Conservation (phyloP, 2,888 invertebrate species). For the Cosmia trapezina region DNA sequence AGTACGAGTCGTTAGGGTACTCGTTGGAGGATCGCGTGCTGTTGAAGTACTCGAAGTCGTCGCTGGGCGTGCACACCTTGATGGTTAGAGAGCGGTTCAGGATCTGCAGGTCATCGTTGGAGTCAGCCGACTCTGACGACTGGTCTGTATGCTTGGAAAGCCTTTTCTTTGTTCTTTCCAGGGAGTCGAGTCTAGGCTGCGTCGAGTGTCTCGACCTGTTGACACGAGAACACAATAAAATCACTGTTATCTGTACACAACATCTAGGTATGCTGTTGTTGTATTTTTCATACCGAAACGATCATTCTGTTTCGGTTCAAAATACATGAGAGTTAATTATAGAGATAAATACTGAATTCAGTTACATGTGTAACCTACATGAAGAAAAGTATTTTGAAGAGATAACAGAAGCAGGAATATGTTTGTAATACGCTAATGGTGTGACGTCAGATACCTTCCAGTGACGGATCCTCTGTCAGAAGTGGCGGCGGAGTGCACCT, state of each 20-base stretch:
- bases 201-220: constrained; percentile 75
- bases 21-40: constrained; percentile 80
- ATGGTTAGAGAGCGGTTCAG: constrained; percentile 88
- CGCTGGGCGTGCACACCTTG: constrained; percentile 89
- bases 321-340: neutral
- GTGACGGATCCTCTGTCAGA: constrained; percentile 73
- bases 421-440: neutral
- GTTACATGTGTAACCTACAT: neutral
- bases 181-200: constrained; percentile 71
- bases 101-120: constrained; percentile 87
- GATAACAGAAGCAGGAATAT: neutral
- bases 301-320: neutral
- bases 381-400: neutral
- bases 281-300: too few species aligned
- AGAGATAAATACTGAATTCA: neutral
- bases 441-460: constrained; percentile 70
- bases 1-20: constrained; percentile 80
- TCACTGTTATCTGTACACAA: neutral
- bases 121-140: constrained; percentile 87
- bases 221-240: constrained; percentile 18
- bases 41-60: constrained; percentile 92
- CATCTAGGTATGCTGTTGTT: neutral
- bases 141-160: constrained; percentile 71
- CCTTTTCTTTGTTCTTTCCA: constrained; percentile 74
- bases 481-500: constrained; percentile 70